These are phyloP conservation scores for Artemia sp. DNA, from an alignment of 2,888 invertebrate genomes.

Conservation along the genomic window DNA sequence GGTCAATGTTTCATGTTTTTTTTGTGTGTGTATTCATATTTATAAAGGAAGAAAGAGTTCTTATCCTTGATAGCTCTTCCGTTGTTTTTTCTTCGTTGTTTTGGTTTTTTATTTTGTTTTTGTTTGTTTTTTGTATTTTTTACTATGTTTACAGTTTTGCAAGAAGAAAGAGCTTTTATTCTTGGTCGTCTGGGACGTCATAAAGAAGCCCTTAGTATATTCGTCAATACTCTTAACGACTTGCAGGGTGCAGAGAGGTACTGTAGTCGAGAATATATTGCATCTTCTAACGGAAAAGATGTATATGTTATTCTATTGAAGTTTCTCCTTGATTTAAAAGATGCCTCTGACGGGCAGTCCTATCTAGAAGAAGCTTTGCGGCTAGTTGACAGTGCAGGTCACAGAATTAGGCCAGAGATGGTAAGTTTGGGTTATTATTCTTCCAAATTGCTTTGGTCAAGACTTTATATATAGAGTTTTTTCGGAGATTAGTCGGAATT, in stretches of 20 bases:
- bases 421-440: not conserved
- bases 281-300: not conserved
- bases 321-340: not conserved
- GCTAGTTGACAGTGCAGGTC: not conserved
- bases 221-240: conserved; percentile 69
- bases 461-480: too few relatives aligned
- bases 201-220: conserved; percentile 79
- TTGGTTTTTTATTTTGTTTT: not conserved
- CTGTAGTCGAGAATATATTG: conserved; percentile 49
- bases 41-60: too few relatives aligned
- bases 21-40: too few relatives aligned
- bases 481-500: too few relatives aligned
- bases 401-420: conserved; percentile 2
- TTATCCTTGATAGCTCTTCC: too few relatives aligned
- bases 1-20: too few relatives aligned
- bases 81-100: not conserved
- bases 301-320: conserved; percentile 5
- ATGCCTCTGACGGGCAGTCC: not conserved
- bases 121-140: not conserved
- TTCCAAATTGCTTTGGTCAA: too few relatives aligned
- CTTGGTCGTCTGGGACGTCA: conserved; percentile 76
- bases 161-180: conserved; percentile 87
- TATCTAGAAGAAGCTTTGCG: not conserved
- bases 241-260: conserved; percentile 64
- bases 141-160: conserved; percentile 39